Base-by-base conservation (phyloP, 2,888 invertebrate species). In the Eustalomyia histrio region DNA sequence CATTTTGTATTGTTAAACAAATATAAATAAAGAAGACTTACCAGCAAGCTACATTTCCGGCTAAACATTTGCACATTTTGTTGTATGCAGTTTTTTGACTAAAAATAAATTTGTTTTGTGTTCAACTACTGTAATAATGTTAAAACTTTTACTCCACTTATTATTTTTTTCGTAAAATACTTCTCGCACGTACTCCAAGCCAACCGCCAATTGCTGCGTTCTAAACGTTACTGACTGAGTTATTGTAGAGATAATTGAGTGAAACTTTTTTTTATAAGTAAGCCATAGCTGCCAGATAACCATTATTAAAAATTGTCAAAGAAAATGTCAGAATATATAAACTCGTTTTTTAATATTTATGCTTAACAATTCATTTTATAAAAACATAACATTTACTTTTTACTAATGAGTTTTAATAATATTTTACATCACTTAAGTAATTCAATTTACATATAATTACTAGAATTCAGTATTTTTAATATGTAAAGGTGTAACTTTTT, bases 21-120 rank as follows among this genome's bases (percentile, higher is more conserved):
- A 58, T 18, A 12, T 58, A 18, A 60, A 60, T 2, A 35, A 35
- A 35, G 17, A 14, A 17, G 2, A 39, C 4, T 86, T 84, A 88
- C 88, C 88, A 88, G 76, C 88, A 88, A 50, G 86, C 87, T 39
- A 88, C 85, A 33, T 87, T 88, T 78, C 85, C 87, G 68, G 87
- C 86, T n/a, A 87, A 80, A 67, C 88, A 88, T 84, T 87, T 88
- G 83, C 88, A 88, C 87, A 88, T 88, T 73, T 86, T 86, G 67
- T 21, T 21, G 8, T 21, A 24, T 57, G 16, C 24, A 57, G 9
- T 10, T 24, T 57, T 24, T 43, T 57, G n/a, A 16, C 17, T 39
- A 18, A 1, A 29, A 29, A 6, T 35, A 33, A 35, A 35, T 12
- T 57, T 10, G 24, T 43, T 58, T 58, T 47, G 10, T 57, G 9